Evolutionary conservation across 2,797 vertebrate genomes (phyloP).

Genomic region (Poecilia wingei): DNA sequence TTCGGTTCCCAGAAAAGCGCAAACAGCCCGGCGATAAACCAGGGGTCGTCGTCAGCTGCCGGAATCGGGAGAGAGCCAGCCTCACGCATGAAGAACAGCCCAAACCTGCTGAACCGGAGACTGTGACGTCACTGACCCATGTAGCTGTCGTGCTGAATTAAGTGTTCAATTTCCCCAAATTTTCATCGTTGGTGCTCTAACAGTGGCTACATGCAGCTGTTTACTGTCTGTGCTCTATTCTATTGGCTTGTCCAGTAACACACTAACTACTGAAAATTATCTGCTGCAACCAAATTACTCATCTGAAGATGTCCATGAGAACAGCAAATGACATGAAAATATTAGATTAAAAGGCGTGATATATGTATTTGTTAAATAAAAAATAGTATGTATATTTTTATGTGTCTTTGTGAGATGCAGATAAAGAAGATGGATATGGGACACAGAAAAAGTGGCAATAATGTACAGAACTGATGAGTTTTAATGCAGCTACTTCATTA

Average conservation of each 20-base stretch:
- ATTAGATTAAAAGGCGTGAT: conserved; percentile 6
- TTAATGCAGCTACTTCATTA: conserved; percentile 35
- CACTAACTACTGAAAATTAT: neutral
- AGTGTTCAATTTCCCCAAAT: conserved; percentile 1
- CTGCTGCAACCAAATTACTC: conserved; percentile 1
- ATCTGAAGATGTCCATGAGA: conserved; percentile 26
- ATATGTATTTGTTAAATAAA: neutral
- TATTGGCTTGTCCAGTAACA: conserved; percentile 11
- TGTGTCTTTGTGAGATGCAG: conserved; percentile 19
- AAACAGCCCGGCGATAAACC: conserved; percentile 42
- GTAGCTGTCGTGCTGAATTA: neutral
- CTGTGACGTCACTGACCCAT: conserved; percentile 44
- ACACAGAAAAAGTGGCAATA: conserved; percentile 49
- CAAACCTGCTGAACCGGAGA: conserved; percentile 66
- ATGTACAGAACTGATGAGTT: conserved; percentile 67
- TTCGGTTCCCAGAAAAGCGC: conserved; percentile 75
- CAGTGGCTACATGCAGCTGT: conserved; percentile 10
- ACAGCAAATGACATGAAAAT: neutral
- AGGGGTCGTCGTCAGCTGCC: conserved; percentile 19
- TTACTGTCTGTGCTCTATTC: conserved; percentile 13
- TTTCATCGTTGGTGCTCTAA: conserved; percentile 47
- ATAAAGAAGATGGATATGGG: conserved; percentile 15
- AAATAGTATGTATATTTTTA: conserved; percentile 27
- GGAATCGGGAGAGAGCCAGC: conserved; percentile 41
- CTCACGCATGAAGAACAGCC: conserved; percentile 62